A percentile compares a stretch with the other conserved stretches of the same genome.
Conservation (phyloP, 2,797 vertebrate species). For the Amblyopsis hoosieri region DNA sequence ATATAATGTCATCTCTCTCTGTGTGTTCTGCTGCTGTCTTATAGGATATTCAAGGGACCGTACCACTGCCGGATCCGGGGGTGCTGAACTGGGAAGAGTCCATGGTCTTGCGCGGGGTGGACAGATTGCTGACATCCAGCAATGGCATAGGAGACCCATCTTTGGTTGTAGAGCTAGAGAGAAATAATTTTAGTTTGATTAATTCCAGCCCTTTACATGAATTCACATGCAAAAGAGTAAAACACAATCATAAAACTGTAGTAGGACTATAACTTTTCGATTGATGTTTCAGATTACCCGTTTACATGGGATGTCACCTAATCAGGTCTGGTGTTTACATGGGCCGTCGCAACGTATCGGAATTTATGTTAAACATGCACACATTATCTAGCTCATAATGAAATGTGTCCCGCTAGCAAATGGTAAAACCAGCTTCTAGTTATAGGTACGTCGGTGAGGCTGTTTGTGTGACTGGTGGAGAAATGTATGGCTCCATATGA, state of each 20-base stretch:
- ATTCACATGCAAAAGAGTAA: not conserved
- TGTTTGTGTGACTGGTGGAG: too few relatives aligned
- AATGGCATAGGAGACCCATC: constrained; percentile 82
- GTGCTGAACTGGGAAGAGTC: constrained; percentile 88
- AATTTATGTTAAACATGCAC: too few relatives aligned
- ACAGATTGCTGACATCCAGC: constrained; percentile 87
- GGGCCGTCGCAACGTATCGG: too few relatives aligned
- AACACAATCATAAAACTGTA: not conserved
- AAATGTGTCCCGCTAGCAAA: too few relatives aligned
- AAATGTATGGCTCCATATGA: too few relatives aligned
- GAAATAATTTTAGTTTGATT: not conserved
- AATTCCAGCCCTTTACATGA: not conserved
- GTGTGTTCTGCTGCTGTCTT: not conserved
- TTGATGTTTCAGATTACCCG: too few relatives aligned
- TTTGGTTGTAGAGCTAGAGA: constrained; percentile 81
- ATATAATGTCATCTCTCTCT: not conserved
- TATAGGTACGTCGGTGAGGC: too few relatives aligned
- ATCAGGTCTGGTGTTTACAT: too few relatives aligned
- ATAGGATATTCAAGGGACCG: constrained; percentile 30
- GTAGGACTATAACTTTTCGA: not conserved
- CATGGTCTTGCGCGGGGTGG: constrained; percentile 91
- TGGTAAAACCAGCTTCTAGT: too few relatives aligned
- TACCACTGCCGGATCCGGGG: constrained; percentile 84
- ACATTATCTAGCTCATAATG: too few relatives aligned
- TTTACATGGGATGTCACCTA: too few relatives aligned